Base-by-base conservation (phyloP, 1,140 invertebrate genomes). In the Zaprionus taronus region DNA sequence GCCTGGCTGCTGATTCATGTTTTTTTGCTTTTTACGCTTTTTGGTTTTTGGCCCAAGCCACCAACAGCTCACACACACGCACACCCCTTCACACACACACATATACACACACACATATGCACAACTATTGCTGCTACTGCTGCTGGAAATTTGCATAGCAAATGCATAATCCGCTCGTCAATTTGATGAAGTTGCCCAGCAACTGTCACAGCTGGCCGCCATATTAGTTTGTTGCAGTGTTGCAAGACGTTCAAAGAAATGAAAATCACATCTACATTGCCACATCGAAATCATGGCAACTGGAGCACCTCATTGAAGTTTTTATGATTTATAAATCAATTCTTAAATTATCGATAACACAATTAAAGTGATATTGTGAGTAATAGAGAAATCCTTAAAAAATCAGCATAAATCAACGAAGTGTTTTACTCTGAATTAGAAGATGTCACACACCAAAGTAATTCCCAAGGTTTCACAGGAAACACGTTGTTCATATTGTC, bases 1-100 rank as follows among this genome's bases (percentile, higher is more conserved):
- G 81, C 81, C 77, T 72, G 82, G 83, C 83, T 82, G 80, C 73
- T 76, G 55, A 65, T 73, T 58, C 55, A 49, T 72, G 62, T 77
- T 73, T 57, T 85, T 85, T 87, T 65, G 72, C 85, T 80, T 72
- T 76, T 68, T 77, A 72, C 69, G 65, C 78, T 70, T 89, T 47
- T 80, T 80, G 69, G 49, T 79, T 79, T 79, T 78, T 73, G 71
- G 66, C 69, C 77, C 77, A 67, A 57, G 49, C 56, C 53, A 75
- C 61, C 24, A 44, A 72, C 60, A 75, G 51, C 65, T 57, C 17
- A 72, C 60, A 60, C 53, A 49, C 44, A 41, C 14, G 51, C 67
- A 36, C 28, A 62, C 38, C 55, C 49, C 34, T 34, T 31, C 20
- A 62, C 67, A 28, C 28, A 66, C 34, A 56, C 28, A 34, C 36